phyloP scores from a whole-genome alignment of 2,113 vertebrate genomes.

The Petrocephalus zakoni region DNA sequence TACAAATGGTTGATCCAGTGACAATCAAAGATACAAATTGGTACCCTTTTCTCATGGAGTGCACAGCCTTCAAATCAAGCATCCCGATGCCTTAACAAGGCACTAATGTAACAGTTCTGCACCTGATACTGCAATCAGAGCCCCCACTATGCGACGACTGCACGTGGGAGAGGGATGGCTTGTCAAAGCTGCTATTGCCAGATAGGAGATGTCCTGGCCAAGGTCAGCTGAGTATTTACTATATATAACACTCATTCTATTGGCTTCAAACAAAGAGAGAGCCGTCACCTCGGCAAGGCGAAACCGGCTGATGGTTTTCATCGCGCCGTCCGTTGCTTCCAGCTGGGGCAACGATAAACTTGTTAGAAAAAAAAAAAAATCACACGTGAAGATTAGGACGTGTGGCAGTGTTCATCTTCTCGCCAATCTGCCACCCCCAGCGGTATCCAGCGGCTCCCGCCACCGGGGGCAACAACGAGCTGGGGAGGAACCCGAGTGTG shows the following conservation, averaged over 20 bases:
- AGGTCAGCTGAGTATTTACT: neutral
- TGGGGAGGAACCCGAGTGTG: neutral
- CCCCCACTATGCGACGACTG: neutral
- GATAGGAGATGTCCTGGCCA: neutral
- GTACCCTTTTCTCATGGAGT: no score
- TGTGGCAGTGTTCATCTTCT: neutral
- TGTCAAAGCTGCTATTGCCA: neutral
- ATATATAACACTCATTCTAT: constrained; percentile 17
- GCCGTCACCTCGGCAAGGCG: neutral
- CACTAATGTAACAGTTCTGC: neutral
- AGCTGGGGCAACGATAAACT: neutral
- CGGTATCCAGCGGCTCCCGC: neutral
- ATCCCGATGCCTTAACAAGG: neutral
- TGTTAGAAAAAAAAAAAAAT: neutral
- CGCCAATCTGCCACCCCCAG: neutral
- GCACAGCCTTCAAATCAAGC: neutral
- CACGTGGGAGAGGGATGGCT: neutral
- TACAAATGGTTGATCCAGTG: no score
- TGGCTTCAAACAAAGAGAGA: neutral
- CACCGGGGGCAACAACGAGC: neutral
- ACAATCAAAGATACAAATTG: no score
- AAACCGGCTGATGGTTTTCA: constrained; percentile 7
- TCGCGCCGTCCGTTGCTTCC: neutral
- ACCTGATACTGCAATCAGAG: neutral
- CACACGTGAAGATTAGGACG: neutral